These are phyloP conservation scores for Sebastes reedi DNA, from an alignment of 2,797 vertebrate species.

Conservation along the genomic window DNA sequence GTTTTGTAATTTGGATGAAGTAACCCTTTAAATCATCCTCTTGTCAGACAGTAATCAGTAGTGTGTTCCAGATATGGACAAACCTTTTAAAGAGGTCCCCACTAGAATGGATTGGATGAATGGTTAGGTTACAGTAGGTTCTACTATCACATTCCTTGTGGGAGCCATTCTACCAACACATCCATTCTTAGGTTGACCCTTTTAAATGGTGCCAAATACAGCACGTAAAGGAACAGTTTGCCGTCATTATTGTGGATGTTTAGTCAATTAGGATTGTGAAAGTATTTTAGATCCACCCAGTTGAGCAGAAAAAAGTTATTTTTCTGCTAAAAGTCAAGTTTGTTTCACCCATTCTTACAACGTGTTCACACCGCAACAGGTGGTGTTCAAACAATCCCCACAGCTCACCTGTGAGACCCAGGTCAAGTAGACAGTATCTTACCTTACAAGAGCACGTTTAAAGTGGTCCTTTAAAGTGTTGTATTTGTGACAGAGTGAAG, in stretches of 20 bases:
- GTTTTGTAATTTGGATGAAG: slow-evolving; percentile 22
- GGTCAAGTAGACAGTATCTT: not conserved
- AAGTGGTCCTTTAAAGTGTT: not conserved
- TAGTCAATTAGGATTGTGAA: not conserved
- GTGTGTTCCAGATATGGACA: slow-evolving; percentile 20
- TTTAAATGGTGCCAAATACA: slow-evolving; percentile 14
- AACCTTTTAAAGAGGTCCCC: not conserved
- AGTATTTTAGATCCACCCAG: not conserved
- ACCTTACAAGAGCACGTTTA: not conserved
- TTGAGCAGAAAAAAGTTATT: not conserved
- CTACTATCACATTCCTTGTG: not conserved
- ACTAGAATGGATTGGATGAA: not conserved
- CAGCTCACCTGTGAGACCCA: not conserved
- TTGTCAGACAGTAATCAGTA: slow-evolving; percentile 13
- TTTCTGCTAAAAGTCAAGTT: not conserved
- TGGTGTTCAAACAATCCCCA: too few species aligned
- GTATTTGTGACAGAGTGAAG: not conserved
- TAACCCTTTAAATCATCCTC: slow-evolving; percentile 21
- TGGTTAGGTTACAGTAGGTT: not conserved
- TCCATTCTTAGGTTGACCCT: not conserved
- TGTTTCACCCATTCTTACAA: not conserved
- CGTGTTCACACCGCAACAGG: too few species aligned
- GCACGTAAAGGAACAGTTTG: not conserved
- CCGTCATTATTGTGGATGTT: not conserved
- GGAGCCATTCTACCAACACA: not conserved